Conservation (phyloP, 2,113 vertebrate genomes). For the Sinocyclocheilus maitianheensis region DNA sequence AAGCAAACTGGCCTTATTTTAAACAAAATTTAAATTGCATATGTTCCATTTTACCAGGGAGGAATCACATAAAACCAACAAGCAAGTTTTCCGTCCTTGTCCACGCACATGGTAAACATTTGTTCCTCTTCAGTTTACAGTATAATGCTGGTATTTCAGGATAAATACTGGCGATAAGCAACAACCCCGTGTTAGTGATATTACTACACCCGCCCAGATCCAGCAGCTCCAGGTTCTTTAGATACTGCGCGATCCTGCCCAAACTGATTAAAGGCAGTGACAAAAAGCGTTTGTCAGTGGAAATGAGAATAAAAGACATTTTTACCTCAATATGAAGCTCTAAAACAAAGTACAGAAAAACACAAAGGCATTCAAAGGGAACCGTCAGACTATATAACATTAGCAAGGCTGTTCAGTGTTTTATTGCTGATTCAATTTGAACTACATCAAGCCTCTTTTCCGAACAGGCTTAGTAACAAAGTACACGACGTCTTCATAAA, state of each 20-base stretch:
- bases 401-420: conserved; percentile 46
- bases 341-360: conserved; percentile 49
- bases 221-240: no score
- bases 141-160: conserved; percentile 37
- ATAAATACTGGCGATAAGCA: no score
- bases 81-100: neutral
- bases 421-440: conserved; percentile 55
- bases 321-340: conserved; percentile 33
- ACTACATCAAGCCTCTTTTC: conserved; percentile 54
- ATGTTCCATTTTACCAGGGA: conserved; percentile 48
- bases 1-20: conserved; percentile 48
- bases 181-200: no score
- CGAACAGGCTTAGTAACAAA: neutral
- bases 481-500: conserved; percentile 56
- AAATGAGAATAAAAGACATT: conserved; percentile 29
- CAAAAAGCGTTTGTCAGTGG: conserved; percentile 40
- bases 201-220: no score
- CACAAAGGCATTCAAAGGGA: conserved; percentile 49
- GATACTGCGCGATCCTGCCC: no score
- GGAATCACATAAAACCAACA: conserved; percentile 25
- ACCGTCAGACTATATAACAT: conserved; percentile 9
- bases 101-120: conserved; percentile 27
- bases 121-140: conserved; percentile 21
- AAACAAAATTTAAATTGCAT: conserved; percentile 57
- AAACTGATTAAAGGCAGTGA: conserved; percentile 52